These are phyloP conservation scores for Nephila pilipes DNA, from an alignment of 1,140 invertebrate species.

Conservation along the genomic window DNA sequence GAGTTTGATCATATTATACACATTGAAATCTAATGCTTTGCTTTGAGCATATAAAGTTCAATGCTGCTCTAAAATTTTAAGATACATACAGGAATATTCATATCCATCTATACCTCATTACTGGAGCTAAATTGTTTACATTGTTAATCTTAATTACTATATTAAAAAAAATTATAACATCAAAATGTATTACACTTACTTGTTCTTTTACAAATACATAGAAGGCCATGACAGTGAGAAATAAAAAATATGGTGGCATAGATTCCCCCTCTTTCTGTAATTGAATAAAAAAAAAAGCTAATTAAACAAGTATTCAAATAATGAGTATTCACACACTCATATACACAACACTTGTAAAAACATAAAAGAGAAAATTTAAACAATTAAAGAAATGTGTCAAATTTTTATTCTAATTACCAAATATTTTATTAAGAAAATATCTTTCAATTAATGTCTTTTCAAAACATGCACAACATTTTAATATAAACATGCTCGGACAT, in stretches of 20 bases:
- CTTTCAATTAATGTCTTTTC: not conserved
- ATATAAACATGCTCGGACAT: too few species aligned
- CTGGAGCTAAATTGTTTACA: too few species aligned
- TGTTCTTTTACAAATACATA: slow-evolving; percentile 93
- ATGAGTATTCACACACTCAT: too few species aligned
- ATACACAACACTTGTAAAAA: not conserved
- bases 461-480: too few species aligned
- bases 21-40: too few species aligned
- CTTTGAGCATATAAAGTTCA: too few species aligned
- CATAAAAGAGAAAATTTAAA: not conserved
- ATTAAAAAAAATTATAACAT: not conserved
- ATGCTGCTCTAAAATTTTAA: too few species aligned
- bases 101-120: too few species aligned
- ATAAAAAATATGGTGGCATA: slow-evolving; percentile 97
- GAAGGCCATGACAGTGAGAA: slow-evolving; percentile 95
- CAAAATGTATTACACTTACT: slow-evolving; percentile 81
- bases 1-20: too few species aligned
- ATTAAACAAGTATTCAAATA: not conserved
- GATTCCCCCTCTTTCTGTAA: slow-evolving; percentile 78
- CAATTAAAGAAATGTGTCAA: too few species aligned
- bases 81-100: too few species aligned
- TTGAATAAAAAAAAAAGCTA: not conserved
- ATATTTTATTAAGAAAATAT: not conserved
- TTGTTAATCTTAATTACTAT: too few species aligned
- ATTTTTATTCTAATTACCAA: not conserved